These are phyloP conservation scores for Troides oblongomaculatus DNA, from an alignment of 2,888 invertebrate genomes.

Conservation along the genomic window DNA sequence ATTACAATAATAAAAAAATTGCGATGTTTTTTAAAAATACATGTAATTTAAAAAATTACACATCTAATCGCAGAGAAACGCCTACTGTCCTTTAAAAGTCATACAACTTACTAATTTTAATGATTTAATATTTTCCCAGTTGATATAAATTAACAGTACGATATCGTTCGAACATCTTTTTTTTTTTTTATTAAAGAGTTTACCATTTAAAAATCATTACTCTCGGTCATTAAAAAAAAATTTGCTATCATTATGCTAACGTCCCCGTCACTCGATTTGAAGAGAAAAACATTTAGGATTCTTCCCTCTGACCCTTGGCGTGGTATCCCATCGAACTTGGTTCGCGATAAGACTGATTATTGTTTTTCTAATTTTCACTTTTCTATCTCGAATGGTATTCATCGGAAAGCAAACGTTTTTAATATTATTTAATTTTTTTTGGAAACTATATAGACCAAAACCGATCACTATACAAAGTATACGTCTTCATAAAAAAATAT, in stretches of 20 bases:
- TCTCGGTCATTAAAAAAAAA: not conserved
- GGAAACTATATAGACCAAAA: constrained; percentile 36
- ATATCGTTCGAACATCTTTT: no score
- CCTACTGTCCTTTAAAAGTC: no score
- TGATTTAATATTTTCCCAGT: no score
- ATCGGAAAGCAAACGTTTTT: constrained; percentile 30
- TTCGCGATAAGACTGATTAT: constrained; percentile 68
- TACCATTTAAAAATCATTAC: no score
- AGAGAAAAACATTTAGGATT: constrained; percentile 23
- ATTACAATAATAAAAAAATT: no score
- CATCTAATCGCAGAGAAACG: no score
- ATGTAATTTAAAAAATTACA: no score
- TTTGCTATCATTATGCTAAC: constrained; percentile 31
- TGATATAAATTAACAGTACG: no score
- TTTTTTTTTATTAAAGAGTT: no score
- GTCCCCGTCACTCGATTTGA: constrained; percentile 39
- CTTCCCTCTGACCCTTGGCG: constrained; percentile 35
- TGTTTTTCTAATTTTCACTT: constrained; percentile 66
- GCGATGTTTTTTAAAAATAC: no score
- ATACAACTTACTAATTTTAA: no score
- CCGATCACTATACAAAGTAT: constrained; percentile 49
- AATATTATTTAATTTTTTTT: constrained; percentile 36
- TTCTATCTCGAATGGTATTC: constrained; percentile 61
- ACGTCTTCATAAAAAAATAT: constrained; percentile 45
- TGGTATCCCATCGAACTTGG: constrained; percentile 49